Percentiles rank a stretch among this genome's conserved stretches.
These are phyloP conservation scores for Camponotus fellah DNA, from an alignment of 2,888 invertebrate species.

Conservation along the genomic window DNA sequence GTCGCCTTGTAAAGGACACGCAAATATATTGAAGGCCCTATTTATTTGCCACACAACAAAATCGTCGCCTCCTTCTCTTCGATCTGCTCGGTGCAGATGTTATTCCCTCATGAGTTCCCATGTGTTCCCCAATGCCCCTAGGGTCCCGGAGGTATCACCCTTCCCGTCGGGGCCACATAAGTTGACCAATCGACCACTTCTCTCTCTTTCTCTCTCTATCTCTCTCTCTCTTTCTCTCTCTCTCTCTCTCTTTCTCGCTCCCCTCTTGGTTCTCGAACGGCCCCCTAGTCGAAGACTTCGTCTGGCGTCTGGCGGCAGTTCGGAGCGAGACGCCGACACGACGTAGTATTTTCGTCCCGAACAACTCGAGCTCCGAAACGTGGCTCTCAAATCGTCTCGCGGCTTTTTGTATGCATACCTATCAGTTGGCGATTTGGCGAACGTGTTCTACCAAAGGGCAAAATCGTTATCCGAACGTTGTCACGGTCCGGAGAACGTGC, in stretches of 20 bases:
- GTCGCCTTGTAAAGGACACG: not conserved
- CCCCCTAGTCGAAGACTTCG: conserved; percentile 72
- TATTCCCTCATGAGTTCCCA: conserved; percentile 53
- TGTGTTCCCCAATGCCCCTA: conserved; percentile 66
- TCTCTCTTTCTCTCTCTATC: conserved; percentile 51
- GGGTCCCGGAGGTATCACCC: conserved; percentile 66
- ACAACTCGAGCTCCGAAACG: conserved; percentile 7
- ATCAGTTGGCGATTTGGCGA: not conserved
- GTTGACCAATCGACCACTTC: conserved; percentile 67
- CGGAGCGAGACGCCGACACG: conserved; percentile 72
- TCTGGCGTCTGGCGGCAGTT: conserved; percentile 75
- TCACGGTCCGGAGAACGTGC: conserved; percentile 9
- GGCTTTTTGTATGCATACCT: not conserved
- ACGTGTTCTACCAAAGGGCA: not conserved
- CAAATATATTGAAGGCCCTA: not conserved
- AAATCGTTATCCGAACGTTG: not conserved
- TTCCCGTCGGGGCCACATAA: conserved; percentile 63
- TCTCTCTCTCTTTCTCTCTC: conserved; percentile 30
- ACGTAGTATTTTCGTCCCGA: conserved; percentile 38
- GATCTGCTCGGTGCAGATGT: conserved; percentile 30
- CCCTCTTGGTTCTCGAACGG: conserved; percentile 64
- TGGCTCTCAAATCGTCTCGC: not conserved
- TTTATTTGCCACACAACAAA: conserved; percentile 33
- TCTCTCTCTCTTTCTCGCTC: conserved; percentile 36
- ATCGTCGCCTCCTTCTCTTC: conserved; percentile 39